phyloP scores from a whole-genome alignment of 2,113 vertebrate genomes.

The human region DNA sequence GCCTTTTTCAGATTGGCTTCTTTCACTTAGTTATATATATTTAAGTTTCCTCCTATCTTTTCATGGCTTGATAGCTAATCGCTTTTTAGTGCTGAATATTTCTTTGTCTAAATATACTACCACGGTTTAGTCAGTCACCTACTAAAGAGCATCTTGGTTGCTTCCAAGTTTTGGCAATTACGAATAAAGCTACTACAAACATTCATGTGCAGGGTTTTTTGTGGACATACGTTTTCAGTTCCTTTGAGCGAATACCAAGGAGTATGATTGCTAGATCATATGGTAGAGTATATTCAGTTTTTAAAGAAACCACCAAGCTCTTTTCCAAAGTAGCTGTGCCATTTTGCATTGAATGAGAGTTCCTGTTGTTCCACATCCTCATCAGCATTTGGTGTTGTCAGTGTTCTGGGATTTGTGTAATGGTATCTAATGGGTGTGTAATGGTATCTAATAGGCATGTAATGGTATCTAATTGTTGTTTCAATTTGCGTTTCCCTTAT shows the following conservation, averaged over 20 bases:
- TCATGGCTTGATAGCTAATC: background rate
- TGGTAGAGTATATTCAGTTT: background rate
- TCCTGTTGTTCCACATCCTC: background rate
- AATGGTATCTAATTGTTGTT: background rate
- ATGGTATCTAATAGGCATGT: background rate
- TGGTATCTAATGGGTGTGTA: no score
- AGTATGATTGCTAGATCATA: background rate
- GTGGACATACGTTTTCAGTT: background rate
- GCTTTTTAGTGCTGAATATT: background rate
- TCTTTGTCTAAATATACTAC: background rate
- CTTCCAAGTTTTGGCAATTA: background rate
- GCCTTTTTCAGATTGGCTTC: background rate
- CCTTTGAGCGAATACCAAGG: background rate
- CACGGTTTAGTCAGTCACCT: background rate
- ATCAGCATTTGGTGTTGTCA: background rate
- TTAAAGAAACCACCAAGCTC: background rate
- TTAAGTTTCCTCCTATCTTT: background rate
- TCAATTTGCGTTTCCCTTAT: background rate
- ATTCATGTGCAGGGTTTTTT: background rate
- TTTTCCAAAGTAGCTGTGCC: background rate
- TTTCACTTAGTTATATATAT: background rate
- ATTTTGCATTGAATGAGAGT: background rate
- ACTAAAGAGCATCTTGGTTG: background rate
- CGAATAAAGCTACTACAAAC: background rate
- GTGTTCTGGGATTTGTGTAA: background rate